Evolutionary conservation across 2,113 vertebrate genomes (phyloP).

Genomic region (Anas platyrhynchos): DNA sequence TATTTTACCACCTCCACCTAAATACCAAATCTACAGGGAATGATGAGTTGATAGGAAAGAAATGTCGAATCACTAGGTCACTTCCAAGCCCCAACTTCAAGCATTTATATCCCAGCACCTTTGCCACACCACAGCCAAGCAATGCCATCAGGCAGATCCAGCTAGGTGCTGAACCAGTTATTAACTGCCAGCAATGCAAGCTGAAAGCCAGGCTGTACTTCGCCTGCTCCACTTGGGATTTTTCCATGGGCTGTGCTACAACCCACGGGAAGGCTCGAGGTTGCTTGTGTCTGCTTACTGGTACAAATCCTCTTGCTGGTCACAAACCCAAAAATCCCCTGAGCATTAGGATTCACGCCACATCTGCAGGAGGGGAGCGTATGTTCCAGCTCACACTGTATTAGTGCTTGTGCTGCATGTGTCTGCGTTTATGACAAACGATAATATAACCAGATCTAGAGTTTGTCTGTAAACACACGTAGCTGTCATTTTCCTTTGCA

Average conservation of each 20-base stretch:
- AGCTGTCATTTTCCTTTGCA: constrained; percentile 27
- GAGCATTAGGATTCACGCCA: not conserved
- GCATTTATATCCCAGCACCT: not conserved
- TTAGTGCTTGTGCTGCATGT: not conserved
- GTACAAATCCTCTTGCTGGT: not conserved
- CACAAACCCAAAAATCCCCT: not conserved
- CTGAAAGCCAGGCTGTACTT: not conserved
- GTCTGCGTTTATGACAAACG: not conserved
- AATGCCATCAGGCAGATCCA: not conserved
- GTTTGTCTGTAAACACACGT: not conserved
- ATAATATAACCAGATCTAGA: not conserved
- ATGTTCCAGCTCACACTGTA: not conserved
- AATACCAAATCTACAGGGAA: not conserved
- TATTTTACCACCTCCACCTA: not conserved
- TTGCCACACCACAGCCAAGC: not conserved
- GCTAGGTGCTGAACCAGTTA: not conserved
- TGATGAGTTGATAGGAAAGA: not conserved
- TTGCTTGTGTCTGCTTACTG: not conserved
- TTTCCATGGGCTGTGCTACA: not conserved
- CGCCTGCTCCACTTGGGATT: not conserved
- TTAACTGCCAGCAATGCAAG: not conserved
- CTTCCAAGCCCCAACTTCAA: not conserved
- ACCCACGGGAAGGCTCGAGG: not conserved
- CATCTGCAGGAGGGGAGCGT: not conserved
- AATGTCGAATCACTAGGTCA: not conserved